phyloP scores from a whole-genome alignment of 1,140 invertebrate species.

The Aphidius gifuensis region DNA sequence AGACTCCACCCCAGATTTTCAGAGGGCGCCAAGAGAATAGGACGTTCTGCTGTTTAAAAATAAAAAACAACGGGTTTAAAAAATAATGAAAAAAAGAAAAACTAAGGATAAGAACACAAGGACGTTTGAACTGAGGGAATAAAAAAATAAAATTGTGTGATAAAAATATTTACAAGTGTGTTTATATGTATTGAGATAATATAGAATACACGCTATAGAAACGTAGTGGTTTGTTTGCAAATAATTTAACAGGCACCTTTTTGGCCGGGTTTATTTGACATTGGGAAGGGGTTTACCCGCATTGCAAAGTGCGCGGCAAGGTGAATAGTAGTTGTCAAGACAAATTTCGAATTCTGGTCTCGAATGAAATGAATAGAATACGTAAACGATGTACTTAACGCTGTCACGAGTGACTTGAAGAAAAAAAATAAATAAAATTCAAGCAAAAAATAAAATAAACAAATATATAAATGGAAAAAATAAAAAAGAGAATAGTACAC shows the following conservation, averaged over 20 bases:
- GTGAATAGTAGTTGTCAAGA: not conserved
- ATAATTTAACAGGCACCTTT: conserved; percentile 19
- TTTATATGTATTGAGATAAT: not conserved
- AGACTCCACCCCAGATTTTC: conserved; percentile 24
- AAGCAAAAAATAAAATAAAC: not conserved
- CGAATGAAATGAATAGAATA: conserved; percentile 24
- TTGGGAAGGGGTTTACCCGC: too few species aligned
- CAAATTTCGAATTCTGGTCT: conserved; percentile 19
- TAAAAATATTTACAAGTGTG: not conserved
- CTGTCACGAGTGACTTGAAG: conserved; percentile 6
- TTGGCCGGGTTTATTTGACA: not conserved
- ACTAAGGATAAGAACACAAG: too few species aligned
- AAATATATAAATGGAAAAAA: not conserved
- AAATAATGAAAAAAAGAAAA: too few species aligned
- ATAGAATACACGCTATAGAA: not conserved
- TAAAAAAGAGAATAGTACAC: not conserved
- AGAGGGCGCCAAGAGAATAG: conserved; percentile 24
- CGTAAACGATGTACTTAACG: conserved; percentile 20
- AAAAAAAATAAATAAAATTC: conserved; percentile 1
- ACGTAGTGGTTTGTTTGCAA: conserved; percentile 9
- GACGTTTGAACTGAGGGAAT: not conserved
- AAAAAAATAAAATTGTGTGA: conserved; percentile 3
- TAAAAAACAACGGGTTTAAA: not conserved
- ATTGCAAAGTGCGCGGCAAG: too few species aligned
- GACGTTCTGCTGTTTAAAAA: conserved; percentile 22